Base-by-base conservation (phyloP, 2,113 vertebrate species). In the Anarrhichthys ocellatus region DNA sequence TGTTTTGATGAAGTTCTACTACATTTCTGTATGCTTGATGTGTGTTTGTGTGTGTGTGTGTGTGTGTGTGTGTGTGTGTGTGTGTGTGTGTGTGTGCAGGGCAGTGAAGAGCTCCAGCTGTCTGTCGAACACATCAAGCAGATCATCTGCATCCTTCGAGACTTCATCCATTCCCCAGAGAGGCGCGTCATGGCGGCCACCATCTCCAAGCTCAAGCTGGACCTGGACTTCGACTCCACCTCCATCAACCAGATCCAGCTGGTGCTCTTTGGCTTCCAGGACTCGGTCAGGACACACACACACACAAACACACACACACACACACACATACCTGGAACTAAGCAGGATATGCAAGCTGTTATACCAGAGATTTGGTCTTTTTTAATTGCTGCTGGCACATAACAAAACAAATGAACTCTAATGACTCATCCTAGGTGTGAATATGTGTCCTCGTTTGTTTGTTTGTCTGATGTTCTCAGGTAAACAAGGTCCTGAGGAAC, bases 181-280 rank as follows among this genome's bases (percentile, higher is more conserved):
- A 94, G 96, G 56, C 96, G 96, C n/a, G 96, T 97, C 86, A 97
- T 99, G 97, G 97, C 96, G 1, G 96, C 95, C 81, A 98, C 96
- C 65, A 97, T 99, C 92, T 97, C 96, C 78, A 97, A 97, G 66
- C 81, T 99, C 67, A 98, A 99, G 88, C 92, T 97, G 87, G 97
- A 97, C 92, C 95, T 99, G 69, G 96, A 98, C 85, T 99, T 99
- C 13, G 96, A 99, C 94, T 97, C 96, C 87, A 96, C 95, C 24
- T 97, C 96, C 84, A 98, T 99, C 92, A 97, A 95, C 89, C 98
- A 99, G 94, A 97, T 99, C 84, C 97, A 98, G 73, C 93, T 99
- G 90, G 96, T 98, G 29, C 92, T 99, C 59, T 99, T 97, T 73
- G 97, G 97, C 70, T 99, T 99, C 91, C 97, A 99, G 92, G 97